Evolutionary conservation across 2,113 vertebrate genomes (phyloP).

Genomic region (Podarcis cretensis): DNA sequence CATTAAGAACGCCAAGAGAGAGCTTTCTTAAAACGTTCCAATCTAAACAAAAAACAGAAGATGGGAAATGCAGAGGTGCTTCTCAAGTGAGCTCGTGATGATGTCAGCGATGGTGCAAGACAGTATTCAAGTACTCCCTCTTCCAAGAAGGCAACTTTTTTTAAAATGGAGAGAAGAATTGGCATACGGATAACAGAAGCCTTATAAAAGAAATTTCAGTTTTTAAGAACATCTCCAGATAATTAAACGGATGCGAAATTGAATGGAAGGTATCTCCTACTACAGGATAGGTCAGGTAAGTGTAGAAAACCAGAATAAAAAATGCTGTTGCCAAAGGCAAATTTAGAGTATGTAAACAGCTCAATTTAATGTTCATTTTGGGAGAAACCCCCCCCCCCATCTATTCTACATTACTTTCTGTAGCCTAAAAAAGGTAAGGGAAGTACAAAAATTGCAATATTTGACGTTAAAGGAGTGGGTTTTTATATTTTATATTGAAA

Average conservation of each 20-base stretch:
- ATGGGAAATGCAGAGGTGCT: constrained; percentile 31
- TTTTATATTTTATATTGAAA: background rate
- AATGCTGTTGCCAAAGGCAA: background rate
- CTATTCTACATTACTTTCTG: no score
- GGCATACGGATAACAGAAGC: background rate
- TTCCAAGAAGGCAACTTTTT: constrained; percentile 19
- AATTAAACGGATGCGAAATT: constrained; percentile 46
- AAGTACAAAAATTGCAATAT: no score
- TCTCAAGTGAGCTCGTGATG: constrained; percentile 32
- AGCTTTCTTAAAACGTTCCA: constrained; percentile 42
- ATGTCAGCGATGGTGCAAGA: constrained; percentile 28
- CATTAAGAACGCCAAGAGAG: background rate
- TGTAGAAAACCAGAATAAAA: background rate
- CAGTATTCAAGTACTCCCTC: background rate
- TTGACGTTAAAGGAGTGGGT: no score
- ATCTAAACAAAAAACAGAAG: constrained; percentile 38
- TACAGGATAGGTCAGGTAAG: constrained; percentile 73
- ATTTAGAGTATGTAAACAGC: background rate
- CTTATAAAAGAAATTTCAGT: background rate
- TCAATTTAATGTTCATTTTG: background rate
- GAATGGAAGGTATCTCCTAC: constrained; percentile 46
- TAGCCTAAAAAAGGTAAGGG: no score
- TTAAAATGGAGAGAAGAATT: constrained; percentile 13
- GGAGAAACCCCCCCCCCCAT: no score
- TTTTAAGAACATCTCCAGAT: constrained; percentile 21